Percentiles rank a stretch among this genome's conserved stretches.
Evolutionary conservation across 2,113 vertebrate species (phyloP).

Genomic region (Phyllopteryx taeniolatus): DNA sequence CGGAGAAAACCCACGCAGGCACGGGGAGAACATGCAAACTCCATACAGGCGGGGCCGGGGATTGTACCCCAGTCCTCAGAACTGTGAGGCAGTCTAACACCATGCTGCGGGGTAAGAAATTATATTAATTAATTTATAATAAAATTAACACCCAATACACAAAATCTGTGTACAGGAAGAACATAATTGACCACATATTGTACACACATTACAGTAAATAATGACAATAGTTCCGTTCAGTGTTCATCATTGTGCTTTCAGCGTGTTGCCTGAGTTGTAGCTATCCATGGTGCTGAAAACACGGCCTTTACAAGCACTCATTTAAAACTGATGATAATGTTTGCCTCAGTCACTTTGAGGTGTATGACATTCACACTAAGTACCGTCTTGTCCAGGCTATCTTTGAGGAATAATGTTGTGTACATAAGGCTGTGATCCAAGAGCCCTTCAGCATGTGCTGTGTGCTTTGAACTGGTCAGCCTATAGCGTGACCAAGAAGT

Average conservation of each 20-base stretch:
- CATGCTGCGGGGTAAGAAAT: too few relatives aligned
- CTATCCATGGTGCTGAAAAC: constrained; percentile 52
- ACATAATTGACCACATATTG: background rate
- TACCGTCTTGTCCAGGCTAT: background rate
- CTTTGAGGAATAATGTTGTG: background rate
- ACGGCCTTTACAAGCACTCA: background rate
- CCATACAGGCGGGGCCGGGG: too few relatives aligned
- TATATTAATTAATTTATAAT: too few relatives aligned
- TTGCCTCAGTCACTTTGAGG: background rate
- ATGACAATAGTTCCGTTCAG: background rate
- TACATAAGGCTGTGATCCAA: constrained; percentile 17
- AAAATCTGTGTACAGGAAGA: too few relatives aligned
- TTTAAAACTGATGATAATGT: background rate
- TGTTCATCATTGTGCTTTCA: background rate
- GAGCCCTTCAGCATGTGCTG: constrained; percentile 36
- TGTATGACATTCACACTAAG: background rate
- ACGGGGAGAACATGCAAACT: too few relatives aligned
- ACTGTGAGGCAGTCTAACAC: too few relatives aligned
- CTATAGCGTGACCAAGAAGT: constrained; percentile 40
- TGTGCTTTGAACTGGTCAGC: constrained; percentile 36
- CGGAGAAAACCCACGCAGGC: too few relatives aligned
- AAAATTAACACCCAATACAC: too few relatives aligned
- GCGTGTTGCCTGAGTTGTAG: constrained; percentile 11
- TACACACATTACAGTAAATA: background rate
- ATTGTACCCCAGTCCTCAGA: too few relatives aligned